Percentiles rank a stretch among this genome's conserved stretches.
phyloP scores from a whole-genome alignment of 2,113 vertebrate species.

The Quiscalus mexicanus region DNA sequence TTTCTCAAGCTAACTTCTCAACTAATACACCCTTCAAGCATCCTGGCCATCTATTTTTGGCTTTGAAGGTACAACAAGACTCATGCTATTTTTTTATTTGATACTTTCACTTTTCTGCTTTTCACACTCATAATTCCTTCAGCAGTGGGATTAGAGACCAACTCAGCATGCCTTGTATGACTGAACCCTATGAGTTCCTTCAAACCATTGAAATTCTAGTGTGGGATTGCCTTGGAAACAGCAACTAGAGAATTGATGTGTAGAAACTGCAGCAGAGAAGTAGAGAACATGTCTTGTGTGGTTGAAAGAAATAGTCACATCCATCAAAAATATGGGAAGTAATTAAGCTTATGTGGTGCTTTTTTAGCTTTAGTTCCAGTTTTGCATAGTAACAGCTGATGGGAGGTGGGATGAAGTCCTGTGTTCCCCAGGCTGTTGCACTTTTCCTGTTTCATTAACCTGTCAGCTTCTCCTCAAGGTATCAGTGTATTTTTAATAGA shows the following conservation, averaged over 20 bases:
- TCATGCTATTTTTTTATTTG: not conserved
- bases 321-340: not conserved
- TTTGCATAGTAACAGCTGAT: not conserved
- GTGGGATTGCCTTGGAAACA: constrained; percentile 42
- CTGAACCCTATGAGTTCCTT: not conserved
- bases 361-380: not conserved
- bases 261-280: not conserved
- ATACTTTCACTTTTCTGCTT: not conserved
- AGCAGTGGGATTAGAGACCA: not conserved
- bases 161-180: not conserved
- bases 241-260: not conserved
- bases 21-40: not conserved
- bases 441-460: not conserved
- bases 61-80: not conserved
- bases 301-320: not conserved
- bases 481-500: not conserved
- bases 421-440: not conserved
- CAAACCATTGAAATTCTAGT: not conserved
- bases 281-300: not conserved
- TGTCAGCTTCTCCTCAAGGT: not conserved
- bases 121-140: not conserved
- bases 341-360: not conserved
- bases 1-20: not conserved
- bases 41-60: not conserved
- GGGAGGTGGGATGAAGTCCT: not conserved